These are phyloP conservation scores for Acanthopleura granulata DNA, from an alignment of 2,888 invertebrate genomes.

Conservation along the genomic window DNA sequence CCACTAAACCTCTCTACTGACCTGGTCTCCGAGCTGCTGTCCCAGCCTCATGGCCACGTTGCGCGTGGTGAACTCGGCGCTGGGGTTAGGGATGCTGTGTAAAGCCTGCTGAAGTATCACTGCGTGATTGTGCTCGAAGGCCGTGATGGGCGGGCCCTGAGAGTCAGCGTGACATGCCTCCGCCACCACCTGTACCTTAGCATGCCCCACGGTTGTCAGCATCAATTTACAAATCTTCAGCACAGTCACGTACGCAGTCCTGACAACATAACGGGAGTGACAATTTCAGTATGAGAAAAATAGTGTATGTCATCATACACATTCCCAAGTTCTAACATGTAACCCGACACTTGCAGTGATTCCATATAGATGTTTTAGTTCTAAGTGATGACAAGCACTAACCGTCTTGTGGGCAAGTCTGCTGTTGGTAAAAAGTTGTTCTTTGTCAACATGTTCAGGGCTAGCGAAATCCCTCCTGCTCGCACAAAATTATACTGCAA, in stretches of 20 bases:
- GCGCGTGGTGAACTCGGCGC: constrained; percentile 86
- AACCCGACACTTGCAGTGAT: too few relatives aligned
- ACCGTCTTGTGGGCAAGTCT: constrained; percentile 81
- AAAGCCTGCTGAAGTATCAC: constrained; percentile 84
- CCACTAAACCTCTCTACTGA: constrained; percentile 50
- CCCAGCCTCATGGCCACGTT: constrained; percentile 87
- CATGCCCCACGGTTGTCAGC: constrained; percentile 86
- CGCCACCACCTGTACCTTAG: constrained; percentile 69
- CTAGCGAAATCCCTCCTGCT: constrained; percentile 69
- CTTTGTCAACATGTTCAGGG: constrained; percentile 86
- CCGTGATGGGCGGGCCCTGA: constrained; percentile 71
- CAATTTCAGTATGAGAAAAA: too few relatives aligned
- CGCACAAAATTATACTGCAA: constrained; percentile 77
- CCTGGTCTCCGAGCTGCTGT: constrained; percentile 84
- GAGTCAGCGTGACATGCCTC: constrained; percentile 75
- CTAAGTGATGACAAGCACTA: constrained; percentile 28
- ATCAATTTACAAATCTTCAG: constrained; percentile 90
- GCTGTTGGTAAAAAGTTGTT: constrained; percentile 86
- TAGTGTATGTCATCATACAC: too few relatives aligned
- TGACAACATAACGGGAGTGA: constrained; percentile 51
- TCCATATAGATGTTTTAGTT: too few relatives aligned
- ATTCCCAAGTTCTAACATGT: too few relatives aligned
- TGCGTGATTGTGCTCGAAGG: constrained; percentile 70
- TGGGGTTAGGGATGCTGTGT: constrained; percentile 85
- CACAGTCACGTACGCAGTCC: constrained; percentile 89